These are phyloP conservation scores for Gorilla gorilla DNA, from an alignment of 2,113 vertebrate species.

Conservation along the genomic window DNA sequence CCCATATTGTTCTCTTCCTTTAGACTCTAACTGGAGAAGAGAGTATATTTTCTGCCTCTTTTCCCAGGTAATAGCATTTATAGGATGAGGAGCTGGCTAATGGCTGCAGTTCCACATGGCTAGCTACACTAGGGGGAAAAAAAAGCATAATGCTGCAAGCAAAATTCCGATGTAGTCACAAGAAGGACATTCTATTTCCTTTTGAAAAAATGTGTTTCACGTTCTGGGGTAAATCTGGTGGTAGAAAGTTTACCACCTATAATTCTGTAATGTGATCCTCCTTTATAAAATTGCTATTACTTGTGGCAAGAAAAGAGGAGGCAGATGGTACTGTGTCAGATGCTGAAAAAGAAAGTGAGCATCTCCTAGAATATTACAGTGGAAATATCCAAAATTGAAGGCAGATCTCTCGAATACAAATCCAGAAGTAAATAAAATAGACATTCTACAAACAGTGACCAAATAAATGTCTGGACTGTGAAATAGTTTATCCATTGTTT, in stretches of 20 bases:
- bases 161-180: constrained; percentile 1
- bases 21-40: constrained; percentile 6
- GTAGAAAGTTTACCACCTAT: background rate
- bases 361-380: background rate
- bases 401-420: background rate
- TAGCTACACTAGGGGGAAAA: constrained; percentile 35
- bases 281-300: constrained; percentile 46
- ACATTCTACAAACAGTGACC: background rate
- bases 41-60: constrained; percentile 32
- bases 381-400: background rate
- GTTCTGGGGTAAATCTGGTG: constrained; percentile 11
- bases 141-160: constrained; percentile 1
- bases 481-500: background rate
- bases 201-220: background rate
- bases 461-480: background rate
- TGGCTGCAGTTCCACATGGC: constrained; percentile 48
- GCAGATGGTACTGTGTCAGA: background rate
- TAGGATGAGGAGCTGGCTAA: constrained; percentile 51
- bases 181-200: constrained; percentile 30
- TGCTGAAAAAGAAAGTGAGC: constrained; percentile 44
- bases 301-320: constrained; percentile 18
- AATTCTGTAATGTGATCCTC: constrained; percentile 28
- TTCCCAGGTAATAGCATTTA: constrained; percentile 41
- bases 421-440: constrained; percentile 18
- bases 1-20: background rate